A percentile compares a stretch with the other conserved stretches of the same genome.
Evolutionary conservation across 2,888 invertebrate species (phyloP).

Genomic region (Caenorhabditis parvicauda): DNA sequence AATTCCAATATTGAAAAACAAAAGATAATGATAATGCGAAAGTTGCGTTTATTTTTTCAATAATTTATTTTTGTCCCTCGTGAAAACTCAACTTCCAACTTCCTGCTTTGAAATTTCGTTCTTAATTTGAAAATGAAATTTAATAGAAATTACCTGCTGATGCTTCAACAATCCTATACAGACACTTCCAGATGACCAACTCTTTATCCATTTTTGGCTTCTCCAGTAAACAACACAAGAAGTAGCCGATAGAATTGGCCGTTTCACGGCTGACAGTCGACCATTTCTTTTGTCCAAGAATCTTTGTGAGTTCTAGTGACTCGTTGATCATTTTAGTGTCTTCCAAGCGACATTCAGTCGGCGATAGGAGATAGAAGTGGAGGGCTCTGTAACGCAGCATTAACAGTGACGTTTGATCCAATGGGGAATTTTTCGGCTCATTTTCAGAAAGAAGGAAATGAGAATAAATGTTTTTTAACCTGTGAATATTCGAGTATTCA

Average conservation of each 20-base stretch:
- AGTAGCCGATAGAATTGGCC: constrained; percentile 19
- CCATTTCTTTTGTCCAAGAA: not conserved
- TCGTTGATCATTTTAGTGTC: not conserved
- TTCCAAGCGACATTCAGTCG: not conserved
- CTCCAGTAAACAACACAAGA: constrained; percentile 9
- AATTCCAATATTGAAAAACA: not conserved
- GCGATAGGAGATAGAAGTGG: constrained; percentile 20
- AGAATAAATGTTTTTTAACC: too few relatives aligned
- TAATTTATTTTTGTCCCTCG: too few relatives aligned
- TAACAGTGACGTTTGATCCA: too few relatives aligned
- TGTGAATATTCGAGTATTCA: too few relatives aligned
- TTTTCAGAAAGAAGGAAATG: too few relatives aligned
- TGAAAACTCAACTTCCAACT: too few relatives aligned
- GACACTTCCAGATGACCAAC: constrained; percentile 19
- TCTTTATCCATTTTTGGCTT: constrained; percentile 15
- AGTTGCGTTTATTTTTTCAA: too few relatives aligned
- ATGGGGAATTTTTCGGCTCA: too few relatives aligned
- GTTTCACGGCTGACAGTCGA: not conserved
- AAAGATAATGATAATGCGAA: not conserved
- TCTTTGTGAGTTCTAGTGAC: too few relatives aligned
- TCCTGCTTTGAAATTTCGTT: too few relatives aligned
- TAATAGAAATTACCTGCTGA: not conserved
- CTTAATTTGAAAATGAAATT: not conserved
- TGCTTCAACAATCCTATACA: constrained; percentile 14
- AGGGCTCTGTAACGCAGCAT: too few relatives aligned